Conservation (phyloP, 2,888 invertebrate genomes). For the Orchestes rusci region DNA sequence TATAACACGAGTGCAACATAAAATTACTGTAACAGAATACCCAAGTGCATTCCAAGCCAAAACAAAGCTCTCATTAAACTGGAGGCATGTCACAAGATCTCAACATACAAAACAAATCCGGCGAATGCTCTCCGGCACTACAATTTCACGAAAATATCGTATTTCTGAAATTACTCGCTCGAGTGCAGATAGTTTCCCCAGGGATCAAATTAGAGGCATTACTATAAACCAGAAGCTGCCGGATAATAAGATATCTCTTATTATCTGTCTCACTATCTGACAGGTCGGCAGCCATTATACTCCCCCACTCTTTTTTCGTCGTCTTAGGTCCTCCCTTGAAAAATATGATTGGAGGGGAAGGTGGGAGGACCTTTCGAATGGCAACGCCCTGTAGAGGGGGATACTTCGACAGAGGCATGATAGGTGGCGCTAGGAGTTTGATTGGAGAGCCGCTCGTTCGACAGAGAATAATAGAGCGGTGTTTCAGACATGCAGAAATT, state of each 20-base stretch:
- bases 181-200: slow-evolving; percentile 32
- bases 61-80: too few relatives aligned
- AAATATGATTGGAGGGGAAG: slow-evolving; percentile 27
- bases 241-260: slow-evolving; percentile 44
- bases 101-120: slow-evolving; percentile 1
- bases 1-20: too few relatives aligned
- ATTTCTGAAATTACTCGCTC: slow-evolving; percentile 30
- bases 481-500: too few relatives aligned
- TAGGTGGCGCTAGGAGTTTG: slow-evolving; percentile 1
- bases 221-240: slow-evolving; percentile 39
- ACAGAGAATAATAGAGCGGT: too few relatives aligned
- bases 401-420: neutral
- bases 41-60: too few relatives aligned
- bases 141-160: slow-evolving; percentile 20
- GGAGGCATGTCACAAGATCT: too few relatives aligned
- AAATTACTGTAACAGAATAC: too few relatives aligned
- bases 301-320: slow-evolving; percentile 37
- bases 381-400: slow-evolving; percentile 21
- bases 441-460: too few relatives aligned
- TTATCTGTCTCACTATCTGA: slow-evolving; percentile 42
- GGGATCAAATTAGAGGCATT: slow-evolving; percentile 44
- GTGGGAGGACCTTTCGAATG: slow-evolving; percentile 22
- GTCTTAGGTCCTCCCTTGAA: slow-evolving; percentile 35
- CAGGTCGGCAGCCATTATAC: slow-evolving; percentile 44
- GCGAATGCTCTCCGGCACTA: slow-evolving; percentile 1